Evolutionary conservation across 2,113 vertebrate species (phyloP).

Genomic region (Solenodon paradoxus): DNA sequence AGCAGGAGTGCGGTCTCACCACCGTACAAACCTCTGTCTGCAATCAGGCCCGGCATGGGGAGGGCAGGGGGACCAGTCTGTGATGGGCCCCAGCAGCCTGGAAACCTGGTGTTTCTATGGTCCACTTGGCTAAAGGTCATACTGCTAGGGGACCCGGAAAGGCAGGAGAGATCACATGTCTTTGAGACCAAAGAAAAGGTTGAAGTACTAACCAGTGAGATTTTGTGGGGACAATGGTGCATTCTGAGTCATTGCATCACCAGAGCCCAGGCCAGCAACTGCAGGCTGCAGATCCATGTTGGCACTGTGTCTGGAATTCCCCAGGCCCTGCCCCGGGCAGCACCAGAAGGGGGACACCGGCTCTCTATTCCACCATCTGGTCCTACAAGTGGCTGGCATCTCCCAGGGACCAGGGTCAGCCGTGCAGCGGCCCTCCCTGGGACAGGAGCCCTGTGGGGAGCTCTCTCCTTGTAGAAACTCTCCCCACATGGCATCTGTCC

Average conservation of each 20-base stretch:
- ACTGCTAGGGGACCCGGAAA: not conserved
- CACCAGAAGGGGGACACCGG: not conserved
- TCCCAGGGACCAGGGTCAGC: not conserved
- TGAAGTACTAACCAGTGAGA: not conserved
- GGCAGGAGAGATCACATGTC: not conserved
- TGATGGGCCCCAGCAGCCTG: not conserved
- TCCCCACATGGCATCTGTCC: not conserved
- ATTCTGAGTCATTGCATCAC: not conserved
- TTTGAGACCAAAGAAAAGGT: not conserved
- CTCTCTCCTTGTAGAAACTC: not conserved
- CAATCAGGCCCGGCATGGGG: too few relatives aligned
- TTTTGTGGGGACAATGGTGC: not conserved
- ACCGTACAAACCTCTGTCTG: too few relatives aligned
- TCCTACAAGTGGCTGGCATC: accelerated
- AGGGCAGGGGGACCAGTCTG: not conserved
- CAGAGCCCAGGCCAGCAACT: not conserved
- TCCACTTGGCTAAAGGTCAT: not conserved
- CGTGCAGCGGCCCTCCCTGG: not conserved
- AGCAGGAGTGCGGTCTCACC: not conserved
- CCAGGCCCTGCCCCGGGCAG: not conserved
- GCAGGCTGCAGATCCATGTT: not conserved
- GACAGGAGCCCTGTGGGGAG: not conserved
- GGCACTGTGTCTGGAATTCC: not conserved
- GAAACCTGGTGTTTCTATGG: not conserved
- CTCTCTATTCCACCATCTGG: not conserved